A percentile compares a stretch with the other conserved stretches of the same genome.
Conservation (phyloP, 2,888 invertebrate genomes). For the Aphidoletes aphidimyza region DNA sequence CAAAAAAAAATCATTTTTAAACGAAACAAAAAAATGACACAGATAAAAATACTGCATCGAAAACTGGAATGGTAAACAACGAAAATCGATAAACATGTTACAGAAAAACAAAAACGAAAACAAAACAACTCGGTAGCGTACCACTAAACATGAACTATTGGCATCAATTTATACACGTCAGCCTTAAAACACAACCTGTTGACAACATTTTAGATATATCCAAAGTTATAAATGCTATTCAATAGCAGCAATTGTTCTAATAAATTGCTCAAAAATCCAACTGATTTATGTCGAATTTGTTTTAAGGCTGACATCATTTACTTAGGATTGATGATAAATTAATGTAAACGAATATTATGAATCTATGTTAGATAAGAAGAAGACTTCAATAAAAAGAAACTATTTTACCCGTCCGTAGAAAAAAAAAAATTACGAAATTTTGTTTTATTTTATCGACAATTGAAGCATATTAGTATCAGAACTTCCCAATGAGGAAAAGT, state of each 20-base stretch:
- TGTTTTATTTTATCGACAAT: not conserved
- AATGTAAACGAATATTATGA: not conserved
- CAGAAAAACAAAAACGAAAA: too few species aligned
- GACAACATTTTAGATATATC: too few species aligned
- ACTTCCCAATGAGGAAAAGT: too few species aligned
- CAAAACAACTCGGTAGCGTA: too few species aligned
- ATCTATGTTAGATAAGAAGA: not conserved
- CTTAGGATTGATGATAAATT: not conserved
- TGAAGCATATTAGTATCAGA: not conserved
- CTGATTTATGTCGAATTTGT: not conserved
- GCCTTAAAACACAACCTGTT: not conserved
- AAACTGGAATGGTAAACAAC: not conserved
- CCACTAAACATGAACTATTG: not conserved
- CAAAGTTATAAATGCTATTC: not conserved
- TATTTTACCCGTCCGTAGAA: conserved; percentile 51
- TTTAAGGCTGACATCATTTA: not conserved
- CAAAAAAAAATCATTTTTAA: not conserved
- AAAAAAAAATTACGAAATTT: not conserved
- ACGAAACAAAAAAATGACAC: not conserved
- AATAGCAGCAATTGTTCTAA: not conserved
- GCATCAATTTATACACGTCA: not conserved
- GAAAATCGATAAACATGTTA: not conserved
- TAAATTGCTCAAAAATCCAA: not conserved
- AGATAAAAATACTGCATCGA: conserved; percentile 21
- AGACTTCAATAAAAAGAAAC: conserved; percentile 28